Evolutionary conservation across 2,888 invertebrate genomes (phyloP), one percentile per base, ranked within the genome.

Genomic region (Tetrapedia diversipes): DNA sequence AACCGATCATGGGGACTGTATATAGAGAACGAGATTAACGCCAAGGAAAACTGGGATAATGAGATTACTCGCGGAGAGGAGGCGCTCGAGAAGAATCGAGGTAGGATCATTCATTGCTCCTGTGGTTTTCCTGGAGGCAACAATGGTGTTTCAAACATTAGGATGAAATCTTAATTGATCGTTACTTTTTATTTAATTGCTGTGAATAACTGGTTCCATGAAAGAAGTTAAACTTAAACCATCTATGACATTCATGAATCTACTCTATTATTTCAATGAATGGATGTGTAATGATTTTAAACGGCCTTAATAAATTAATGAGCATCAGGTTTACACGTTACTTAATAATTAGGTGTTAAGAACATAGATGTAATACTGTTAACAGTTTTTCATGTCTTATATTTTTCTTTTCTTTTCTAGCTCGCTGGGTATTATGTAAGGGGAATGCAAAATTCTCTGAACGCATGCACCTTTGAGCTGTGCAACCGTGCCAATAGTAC

Each of bases 41-140:
- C 73, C 81, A 82, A 82, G 81, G 81, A 80, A 80, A 79, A 68
- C 61, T 45, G 39, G 67, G 37, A 61, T 82, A 82, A 81, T 65
- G 51, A 70, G 34, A 68, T 69, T 60, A 56, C 34, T 54, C 22
- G 27, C 11, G 37, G 19, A 51, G 22, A 24, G 57, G 54, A 29
- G 34, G 68, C 10, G 32, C 19, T 1, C 19, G 14, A 22, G 53
- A 54, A 56, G 39, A 24, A 61, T 24, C 24, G 16, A 4, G 14
- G 11, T 22, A 24, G 43, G 24, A 22, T 51, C 22, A 16, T 39
- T 51, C 49, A n/a, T 51, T 29, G 27, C n/a, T 51, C 27, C 16
- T 24, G 6, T 10, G n/a, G 10, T 47, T 49, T 24, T 7, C n/a
- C 22, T 37, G 2, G 8, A 14, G 16, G 16, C 2, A 6, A 59